phyloP scores from a whole-genome alignment of 2,888 invertebrate genomes.

The Trachelus troglodyta region DNA sequence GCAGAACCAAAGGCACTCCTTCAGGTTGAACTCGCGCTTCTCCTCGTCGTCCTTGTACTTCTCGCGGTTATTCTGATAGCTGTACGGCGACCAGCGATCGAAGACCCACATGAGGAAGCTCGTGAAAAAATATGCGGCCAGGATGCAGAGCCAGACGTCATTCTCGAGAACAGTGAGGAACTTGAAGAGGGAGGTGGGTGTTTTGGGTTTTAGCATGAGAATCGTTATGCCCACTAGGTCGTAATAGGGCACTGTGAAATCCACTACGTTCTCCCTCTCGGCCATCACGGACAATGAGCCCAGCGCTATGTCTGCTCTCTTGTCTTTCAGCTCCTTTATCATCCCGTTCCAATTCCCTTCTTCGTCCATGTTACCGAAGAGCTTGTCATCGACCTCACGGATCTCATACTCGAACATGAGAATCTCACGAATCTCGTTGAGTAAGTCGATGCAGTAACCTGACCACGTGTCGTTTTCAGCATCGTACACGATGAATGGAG shows the following conservation, averaged over 20 bases:
- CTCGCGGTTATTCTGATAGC: slow-evolving; percentile 93
- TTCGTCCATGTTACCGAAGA: slow-evolving; percentile 91
- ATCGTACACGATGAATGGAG: slow-evolving; percentile 84
- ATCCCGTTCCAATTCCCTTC: slow-evolving; percentile 88
- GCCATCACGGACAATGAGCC: slow-evolving; percentile 97
- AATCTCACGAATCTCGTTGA: slow-evolving; percentile 82
- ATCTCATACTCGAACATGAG: slow-evolving; percentile 90
- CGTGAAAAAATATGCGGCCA: slow-evolving; percentile 95
- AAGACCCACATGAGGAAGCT: slow-evolving; percentile 96
- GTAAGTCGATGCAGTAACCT: slow-evolving; percentile 96
- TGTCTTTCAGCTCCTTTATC: slow-evolving; percentile 83
- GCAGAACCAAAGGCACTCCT: slow-evolving; percentile 98
- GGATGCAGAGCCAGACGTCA: slow-evolving; percentile 96
- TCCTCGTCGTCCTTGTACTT: slow-evolving; percentile 94
- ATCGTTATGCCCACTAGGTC: slow-evolving; percentile 98
- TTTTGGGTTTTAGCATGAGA: slow-evolving; percentile 90
- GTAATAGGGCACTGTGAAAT: slow-evolving; percentile 98
- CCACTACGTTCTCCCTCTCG: slow-evolving; percentile 95
- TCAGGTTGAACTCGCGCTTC: slow-evolving; percentile 92
- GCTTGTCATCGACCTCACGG: slow-evolving; percentile 80
- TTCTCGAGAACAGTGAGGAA: slow-evolving; percentile 96
- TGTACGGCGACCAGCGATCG: slow-evolving; percentile 97
- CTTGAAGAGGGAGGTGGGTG: slow-evolving; percentile 93
- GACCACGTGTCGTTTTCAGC: slow-evolving; percentile 66
- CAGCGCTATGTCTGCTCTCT: slow-evolving; percentile 92